Conservation (phyloP, 2,888 invertebrate genomes). For the Drosophila pseudotakahashii region DNA sequence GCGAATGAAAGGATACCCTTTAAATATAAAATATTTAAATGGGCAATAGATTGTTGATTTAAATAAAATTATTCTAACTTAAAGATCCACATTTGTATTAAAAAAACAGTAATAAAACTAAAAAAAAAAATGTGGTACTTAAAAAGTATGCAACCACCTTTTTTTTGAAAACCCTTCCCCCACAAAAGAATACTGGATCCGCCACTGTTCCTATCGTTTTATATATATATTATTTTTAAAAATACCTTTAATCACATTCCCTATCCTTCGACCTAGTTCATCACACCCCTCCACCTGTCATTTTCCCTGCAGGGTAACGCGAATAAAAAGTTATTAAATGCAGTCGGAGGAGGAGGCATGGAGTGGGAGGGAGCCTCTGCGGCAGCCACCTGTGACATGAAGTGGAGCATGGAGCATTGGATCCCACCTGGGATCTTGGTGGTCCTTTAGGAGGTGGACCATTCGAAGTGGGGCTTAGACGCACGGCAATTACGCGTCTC, state of each 20-base stretch:
- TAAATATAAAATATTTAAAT: neutral
- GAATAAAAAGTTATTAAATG: conserved; percentile 70
- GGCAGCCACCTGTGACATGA: conserved; percentile 68
- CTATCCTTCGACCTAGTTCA: neutral
- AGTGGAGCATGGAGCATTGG: conserved; percentile 62
- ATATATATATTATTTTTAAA: no score
- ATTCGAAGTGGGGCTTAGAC: conserved; percentile 42
- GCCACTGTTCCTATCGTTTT: no score
- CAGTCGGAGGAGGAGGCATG: conserved; percentile 46
- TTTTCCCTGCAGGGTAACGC: conserved; percentile 42
- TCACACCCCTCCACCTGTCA: conserved; percentile 16
- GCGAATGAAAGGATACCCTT: neutral
- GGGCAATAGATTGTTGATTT: no score
- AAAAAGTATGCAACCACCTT: no score
- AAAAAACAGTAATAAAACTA: no score
- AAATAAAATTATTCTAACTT: no score
- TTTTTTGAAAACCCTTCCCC: no score
- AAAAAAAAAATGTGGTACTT: no score
- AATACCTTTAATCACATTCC: no score
- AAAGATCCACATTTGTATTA: no score
- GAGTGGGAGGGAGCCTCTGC: conserved; percentile 36
- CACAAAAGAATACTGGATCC: no score
- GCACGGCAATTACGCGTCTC: conserved; percentile 68
- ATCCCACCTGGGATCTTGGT: conserved; percentile 10
- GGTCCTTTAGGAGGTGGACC: conserved; percentile 1